Base-by-base conservation (phyloP, 2,797 vertebrate genomes). In the Myotis pilosus region DNA sequence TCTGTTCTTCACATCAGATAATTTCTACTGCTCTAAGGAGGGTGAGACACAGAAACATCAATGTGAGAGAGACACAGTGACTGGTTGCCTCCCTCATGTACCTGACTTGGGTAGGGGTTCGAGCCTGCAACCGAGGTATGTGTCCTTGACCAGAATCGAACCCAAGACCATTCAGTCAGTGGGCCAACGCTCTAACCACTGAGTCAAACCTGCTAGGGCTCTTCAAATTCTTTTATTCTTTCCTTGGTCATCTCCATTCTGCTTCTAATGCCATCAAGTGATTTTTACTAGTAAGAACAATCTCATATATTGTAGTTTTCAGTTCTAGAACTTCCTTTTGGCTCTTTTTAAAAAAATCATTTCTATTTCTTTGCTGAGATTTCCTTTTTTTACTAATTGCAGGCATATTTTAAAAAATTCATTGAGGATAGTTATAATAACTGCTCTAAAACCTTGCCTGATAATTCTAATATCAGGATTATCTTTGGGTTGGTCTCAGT, bases 291-390 rank as follows among this genome's bases (percentile, higher is more conserved):
- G 47, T 47, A 7, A 28, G 53, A 86, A 74, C 17, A 74, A 30
- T 13, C 33, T 66, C 20, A 41, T 60, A 68, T 85, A 51, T 51
- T 89, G 2, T 30, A 57, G 12, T 85, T 92, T 93, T 66, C 53
- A 74, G 74, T 66, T 80, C 41, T 81, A 89, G 16, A 89, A 93
- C 69, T 83, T 87, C 25, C 16, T 83, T 38, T 89, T 64, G 55
- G 36, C 6, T 84, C 12, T 60, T 55, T 79, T 62, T 53, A 3
- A 55, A 55, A 15, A 16, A 16, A 74, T 53, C 0, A 38, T 82
- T 66, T 89, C 20, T 83, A 47, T 78, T 83, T 88, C 44, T 36
- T 72, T 89, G 44, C 51, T 74, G 17, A 80, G 33, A 69, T 89
- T 80, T 75, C 30, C 36, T 81, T 17, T 94, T 78, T 78, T 92